Evolutionary conservation across 2,888 invertebrate species (phyloP), one percentile per base, ranked within the genome.

Genomic region (Pollenia amentaria): DNA sequence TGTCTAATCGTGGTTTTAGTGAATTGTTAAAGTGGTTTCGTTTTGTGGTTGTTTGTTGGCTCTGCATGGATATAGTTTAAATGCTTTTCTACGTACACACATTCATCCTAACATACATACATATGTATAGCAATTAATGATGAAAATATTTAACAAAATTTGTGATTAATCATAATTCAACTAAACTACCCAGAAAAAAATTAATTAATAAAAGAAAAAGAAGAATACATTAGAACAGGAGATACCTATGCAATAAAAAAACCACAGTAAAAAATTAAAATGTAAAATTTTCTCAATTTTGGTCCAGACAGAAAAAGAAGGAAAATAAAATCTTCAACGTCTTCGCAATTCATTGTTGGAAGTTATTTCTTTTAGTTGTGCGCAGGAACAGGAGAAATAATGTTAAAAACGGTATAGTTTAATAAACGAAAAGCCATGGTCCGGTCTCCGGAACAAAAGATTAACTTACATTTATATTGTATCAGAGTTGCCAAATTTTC

Each of bases 341-440:
- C 65, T 79, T 79, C 83, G 46, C 42, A 55, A 55, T 48, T 57
- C 53, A 70, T 70, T 72, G 55, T 57, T 72, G 72, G 48, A 72
- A 78, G 14, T 83, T 77, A 76, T 72, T 60, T 67, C 67, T 42
- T 29, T 72, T 53, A 60, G 29, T 81, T 65, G 70, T 86, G 85
- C 85, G 85, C 85, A 86, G 72, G 82, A 85, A 77, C 82, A 62
- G 78, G 67, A 83, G 64, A 62, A 70, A 83, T 80, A 70, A 83
- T 80, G 82, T 75, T 69, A 18, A 81, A 82, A 75, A 82, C 72
- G 82, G 81, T 82, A 82, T 73, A 64, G 69, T 78, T 78, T 73
- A 64, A 75, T 69, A 79, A 75, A 48, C 44, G 16, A 73, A 48
- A 29, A 73, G 14, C 40, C n/a, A 57, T 77, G 11, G 70, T 81